Evolutionary conservation across 2,888 invertebrate species (phyloP).

Genomic region (Tachina grossa): DNA sequence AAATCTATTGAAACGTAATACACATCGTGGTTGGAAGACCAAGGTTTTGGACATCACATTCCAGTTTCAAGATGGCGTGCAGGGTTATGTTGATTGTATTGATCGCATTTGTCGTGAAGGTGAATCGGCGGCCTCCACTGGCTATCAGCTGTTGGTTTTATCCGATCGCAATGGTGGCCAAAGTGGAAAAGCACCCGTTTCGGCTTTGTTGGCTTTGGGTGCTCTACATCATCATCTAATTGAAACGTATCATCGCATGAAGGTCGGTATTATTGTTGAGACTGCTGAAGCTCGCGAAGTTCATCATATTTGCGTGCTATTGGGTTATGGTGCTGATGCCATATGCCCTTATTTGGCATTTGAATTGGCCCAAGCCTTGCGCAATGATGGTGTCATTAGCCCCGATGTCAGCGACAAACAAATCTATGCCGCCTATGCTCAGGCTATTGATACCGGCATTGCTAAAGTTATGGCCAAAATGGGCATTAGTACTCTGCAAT

Average conservation of each 20-base stretch:
- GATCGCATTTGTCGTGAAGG: constrained; percentile 92
- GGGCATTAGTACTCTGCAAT: constrained; percentile 99
- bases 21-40: constrained; percentile 93
- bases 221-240: constrained; percentile 98
- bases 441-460: constrained; percentile 95
- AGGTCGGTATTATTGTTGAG: constrained; percentile 96
- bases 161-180: constrained; percentile 90
- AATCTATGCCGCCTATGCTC: constrained; percentile 93
- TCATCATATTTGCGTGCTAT: constrained; percentile 96
- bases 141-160: constrained; percentile 93
- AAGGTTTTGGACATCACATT: constrained; percentile 95
- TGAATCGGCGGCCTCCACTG: constrained; percentile 88
- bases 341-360: constrained; percentile 98
- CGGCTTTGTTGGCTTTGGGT: constrained; percentile 93
- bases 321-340: constrained; percentile 98
- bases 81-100: constrained; percentile 91
- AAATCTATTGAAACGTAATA: constrained; percentile 92
- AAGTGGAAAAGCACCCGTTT: constrained; percentile 87
- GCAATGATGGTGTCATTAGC: constrained; percentile 93
- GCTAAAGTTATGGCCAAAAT: constrained; percentile 99
- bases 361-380: constrained; percentile 93
- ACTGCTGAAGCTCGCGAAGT: constrained; percentile 98
- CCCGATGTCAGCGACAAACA: constrained; percentile 89
- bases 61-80: constrained; percentile 88
- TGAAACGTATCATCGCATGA: constrained; percentile 97